phyloP scores from a whole-genome alignment of 2,797 vertebrate genomes.

The Brachyalestes nurse region DNA sequence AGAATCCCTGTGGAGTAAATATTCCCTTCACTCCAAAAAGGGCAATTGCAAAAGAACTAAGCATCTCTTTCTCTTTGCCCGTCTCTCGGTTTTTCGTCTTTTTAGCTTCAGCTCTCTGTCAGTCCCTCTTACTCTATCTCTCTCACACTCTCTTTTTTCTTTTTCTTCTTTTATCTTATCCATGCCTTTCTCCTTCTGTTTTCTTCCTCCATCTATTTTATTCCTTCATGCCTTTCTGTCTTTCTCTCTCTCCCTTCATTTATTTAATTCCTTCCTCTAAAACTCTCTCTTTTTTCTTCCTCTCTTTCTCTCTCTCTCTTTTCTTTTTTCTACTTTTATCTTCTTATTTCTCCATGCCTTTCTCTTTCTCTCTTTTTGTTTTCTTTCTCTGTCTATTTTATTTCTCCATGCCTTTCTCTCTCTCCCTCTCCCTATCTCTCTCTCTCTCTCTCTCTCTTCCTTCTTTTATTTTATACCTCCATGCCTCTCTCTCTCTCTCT shows the following conservation, averaged over 20 bases:
- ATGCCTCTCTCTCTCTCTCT: too few species aligned
- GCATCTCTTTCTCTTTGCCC: slow-evolving; percentile 2
- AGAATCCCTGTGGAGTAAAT: slow-evolving; percentile 27
- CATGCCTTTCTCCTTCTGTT: neutral
- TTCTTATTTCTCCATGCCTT: neutral
- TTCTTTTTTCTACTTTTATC: neutral
- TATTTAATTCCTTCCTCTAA: too few species aligned
- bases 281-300: too few species aligned
- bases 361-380: neutral
- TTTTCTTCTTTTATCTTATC: neutral
- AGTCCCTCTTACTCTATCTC: neutral
- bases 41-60: slow-evolving; percentile 28
- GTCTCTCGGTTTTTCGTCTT: neutral
- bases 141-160: neutral
- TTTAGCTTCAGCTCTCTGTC: neutral
- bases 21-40: slow-evolving; percentile 25
- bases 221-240: neutral
- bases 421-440: too few species aligned
- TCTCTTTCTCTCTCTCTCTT: slow-evolving; percentile 1
- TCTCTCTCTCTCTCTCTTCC: too few species aligned
- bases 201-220: neutral
- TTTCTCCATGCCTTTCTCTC: neutral
- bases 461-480: too few species aligned
- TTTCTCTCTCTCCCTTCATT: slow-evolving; percentile 1
- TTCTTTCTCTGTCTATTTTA: neutral